phyloP scores from a whole-genome alignment of 2,113 vertebrate genomes.

The Tupaia chinensis region DNA sequence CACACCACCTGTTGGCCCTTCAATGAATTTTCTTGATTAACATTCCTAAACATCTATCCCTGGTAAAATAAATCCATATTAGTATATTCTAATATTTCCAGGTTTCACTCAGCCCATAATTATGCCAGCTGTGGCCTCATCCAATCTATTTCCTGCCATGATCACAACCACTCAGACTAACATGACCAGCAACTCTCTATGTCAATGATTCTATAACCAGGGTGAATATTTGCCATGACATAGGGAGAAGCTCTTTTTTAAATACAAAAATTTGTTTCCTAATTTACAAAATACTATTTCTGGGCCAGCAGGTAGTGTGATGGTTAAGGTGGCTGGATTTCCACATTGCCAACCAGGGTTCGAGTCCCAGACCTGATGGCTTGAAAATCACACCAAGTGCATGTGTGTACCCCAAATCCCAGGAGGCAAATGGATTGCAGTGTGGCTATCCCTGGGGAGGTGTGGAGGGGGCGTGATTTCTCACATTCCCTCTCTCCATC shows the following conservation, averaged over 20 bases:
- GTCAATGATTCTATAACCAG: neutral
- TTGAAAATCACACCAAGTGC: too few relatives aligned
- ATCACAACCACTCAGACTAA: neutral
- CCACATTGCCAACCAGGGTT: too few relatives aligned
- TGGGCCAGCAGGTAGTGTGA: too few relatives aligned
- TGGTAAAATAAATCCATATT: neutral
- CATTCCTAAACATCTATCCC: neutral
- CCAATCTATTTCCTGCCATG: neutral
- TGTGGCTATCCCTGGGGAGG: too few relatives aligned
- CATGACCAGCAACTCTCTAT: neutral
- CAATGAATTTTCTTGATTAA: neutral
- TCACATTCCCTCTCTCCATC: too few relatives aligned
- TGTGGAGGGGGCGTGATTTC: too few relatives aligned
- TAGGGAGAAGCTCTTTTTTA: neutral
- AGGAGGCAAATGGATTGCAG: too few relatives aligned
- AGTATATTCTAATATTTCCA: neutral
- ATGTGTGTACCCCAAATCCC: too few relatives aligned
- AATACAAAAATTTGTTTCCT: constrained; percentile 14
- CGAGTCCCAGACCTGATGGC: too few relatives aligned
- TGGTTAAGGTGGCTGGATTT: too few relatives aligned
- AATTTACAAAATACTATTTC: neutral
- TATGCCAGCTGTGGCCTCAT: neutral
- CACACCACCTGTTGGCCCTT: neutral
- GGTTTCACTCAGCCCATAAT: neutral
- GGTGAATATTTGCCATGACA: neutral